Evolutionary conservation across 2,888 invertebrate genomes (phyloP).

Genomic region (Coelinius sp.): DNA sequence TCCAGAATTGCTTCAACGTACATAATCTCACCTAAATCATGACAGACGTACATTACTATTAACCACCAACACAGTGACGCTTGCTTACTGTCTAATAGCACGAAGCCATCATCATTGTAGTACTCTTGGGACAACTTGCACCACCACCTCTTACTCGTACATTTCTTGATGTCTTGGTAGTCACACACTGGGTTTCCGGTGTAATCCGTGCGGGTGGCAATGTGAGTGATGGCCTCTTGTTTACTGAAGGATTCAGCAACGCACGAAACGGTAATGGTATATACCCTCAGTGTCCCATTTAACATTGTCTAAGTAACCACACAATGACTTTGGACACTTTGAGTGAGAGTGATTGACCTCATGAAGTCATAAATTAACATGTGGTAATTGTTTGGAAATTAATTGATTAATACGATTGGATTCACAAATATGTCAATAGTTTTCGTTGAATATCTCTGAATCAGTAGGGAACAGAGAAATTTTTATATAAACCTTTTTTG

Average conservation of each 20-base stretch:
- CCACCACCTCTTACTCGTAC: slow-evolving; percentile 19
- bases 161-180: background rate
- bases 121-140: slow-evolving; percentile 28
- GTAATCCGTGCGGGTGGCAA: slow-evolving; percentile 27
- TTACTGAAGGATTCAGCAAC: slow-evolving; percentile 16
- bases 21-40: slow-evolving; percentile 19
- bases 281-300: slow-evolving; percentile 20
- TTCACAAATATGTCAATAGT: no score
- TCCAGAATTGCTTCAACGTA: background rate
- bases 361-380: background rate
- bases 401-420: no score
- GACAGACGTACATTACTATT: slow-evolving; percentile 26
- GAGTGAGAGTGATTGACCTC: background rate
- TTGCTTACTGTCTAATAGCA: slow-evolving; percentile 34
- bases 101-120: slow-evolving; percentile 31
- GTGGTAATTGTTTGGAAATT: background rate
- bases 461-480: no score
- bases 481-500: no score
- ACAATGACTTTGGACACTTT: slow-evolving; percentile 13
- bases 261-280: slow-evolving; percentile 12
- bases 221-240: slow-evolving; percentile 31
- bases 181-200: background rate
- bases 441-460: no score
- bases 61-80: slow-evolving; percentile 7
- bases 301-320: slow-evolving; percentile 14